phyloP scores from a whole-genome alignment of 2,888 invertebrate genomes.

The Eubasilissa splendida region DNA sequence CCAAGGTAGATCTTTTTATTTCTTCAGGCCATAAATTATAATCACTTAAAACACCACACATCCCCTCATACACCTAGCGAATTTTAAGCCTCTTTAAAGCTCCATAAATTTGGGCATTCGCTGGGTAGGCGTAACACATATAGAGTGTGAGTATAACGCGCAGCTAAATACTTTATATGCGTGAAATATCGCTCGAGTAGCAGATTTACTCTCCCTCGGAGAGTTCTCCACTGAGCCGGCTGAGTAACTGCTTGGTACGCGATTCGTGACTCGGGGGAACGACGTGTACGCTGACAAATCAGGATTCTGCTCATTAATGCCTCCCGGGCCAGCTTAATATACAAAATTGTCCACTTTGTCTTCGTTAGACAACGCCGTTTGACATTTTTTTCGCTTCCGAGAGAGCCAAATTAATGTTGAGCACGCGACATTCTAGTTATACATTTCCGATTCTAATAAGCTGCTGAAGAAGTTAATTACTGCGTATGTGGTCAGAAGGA shows the following conservation, averaged over 20 bases:
- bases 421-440: too few relatives aligned
- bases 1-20: too few relatives aligned
- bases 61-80: not conserved
- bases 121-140: too few relatives aligned
- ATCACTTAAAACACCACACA: not conserved
- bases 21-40: not conserved
- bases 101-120: too few relatives aligned
- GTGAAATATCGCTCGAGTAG: constrained; percentile 20
- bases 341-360: constrained; percentile 34
- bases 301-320: constrained; percentile 33
- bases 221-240: constrained; percentile 11
- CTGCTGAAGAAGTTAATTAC: too few relatives aligned
- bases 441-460: too few relatives aligned
- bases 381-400: too few relatives aligned
- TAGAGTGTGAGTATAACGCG: not conserved
- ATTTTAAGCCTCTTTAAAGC: too few relatives aligned
- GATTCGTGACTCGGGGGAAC: constrained; percentile 19
- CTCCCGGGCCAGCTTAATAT: constrained; percentile 11
- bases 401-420: too few relatives aligned
- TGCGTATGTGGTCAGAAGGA: too few relatives aligned
- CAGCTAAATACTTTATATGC: constrained; percentile 26
- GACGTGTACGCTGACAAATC: constrained; percentile 29
- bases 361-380: constrained; percentile 5
- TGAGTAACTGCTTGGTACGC: not conserved
- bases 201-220: constrained; percentile 28